Evolutionary conservation across 2,113 vertebrate species (phyloP), one percentile per base, ranked within the genome.

Genomic region (Pelobates fuscus): DNA sequence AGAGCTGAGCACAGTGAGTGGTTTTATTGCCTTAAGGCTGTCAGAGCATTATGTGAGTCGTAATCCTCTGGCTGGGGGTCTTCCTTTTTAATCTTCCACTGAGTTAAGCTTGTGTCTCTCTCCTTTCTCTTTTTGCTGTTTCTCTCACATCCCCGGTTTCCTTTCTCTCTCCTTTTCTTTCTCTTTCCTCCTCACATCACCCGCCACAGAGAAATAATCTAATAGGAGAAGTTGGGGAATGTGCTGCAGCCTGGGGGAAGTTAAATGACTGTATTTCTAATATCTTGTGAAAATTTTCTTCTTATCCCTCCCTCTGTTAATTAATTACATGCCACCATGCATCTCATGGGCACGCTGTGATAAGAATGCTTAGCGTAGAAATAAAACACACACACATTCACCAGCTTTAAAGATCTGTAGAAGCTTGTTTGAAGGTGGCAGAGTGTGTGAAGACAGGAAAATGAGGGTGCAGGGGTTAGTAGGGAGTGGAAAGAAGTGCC

Each of bases 191-290:
- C 24, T 44, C 30, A 25, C 15, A 21, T n/a, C n/a, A 46, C 54
- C 37, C 37, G 59, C 63, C 59, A 63, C 54, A 67, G n/a, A 67
- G 25, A 75, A 59, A 75, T 75, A 67, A 67, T 75, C 63, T 12
- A 59, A 14, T 23, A 37, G 26, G 58, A 59, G 41, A 59, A 59
- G 21, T 75, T 59, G 66, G 6, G 62, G 25, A 14, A 75, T 59
- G 18, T 60, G 25, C 29, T 8, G 49, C 30, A 61, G 64, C 65
- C 64, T 37, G 20, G 8, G 54, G 63, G 55, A 61, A n/a, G 20
- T 76, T 76, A 76, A 68, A 68, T 76, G 73, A 68, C 73, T 75
- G 71, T 75, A 76, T 76, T 76, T 68, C 55, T 76, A 76, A 76
- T 76, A 68, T 68, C 73, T 68, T 68, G 71, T 75, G 73, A 68